Evolutionary conservation across 2,113 vertebrate genomes (phyloP).

Genomic region (Falco punctatus): DNA sequence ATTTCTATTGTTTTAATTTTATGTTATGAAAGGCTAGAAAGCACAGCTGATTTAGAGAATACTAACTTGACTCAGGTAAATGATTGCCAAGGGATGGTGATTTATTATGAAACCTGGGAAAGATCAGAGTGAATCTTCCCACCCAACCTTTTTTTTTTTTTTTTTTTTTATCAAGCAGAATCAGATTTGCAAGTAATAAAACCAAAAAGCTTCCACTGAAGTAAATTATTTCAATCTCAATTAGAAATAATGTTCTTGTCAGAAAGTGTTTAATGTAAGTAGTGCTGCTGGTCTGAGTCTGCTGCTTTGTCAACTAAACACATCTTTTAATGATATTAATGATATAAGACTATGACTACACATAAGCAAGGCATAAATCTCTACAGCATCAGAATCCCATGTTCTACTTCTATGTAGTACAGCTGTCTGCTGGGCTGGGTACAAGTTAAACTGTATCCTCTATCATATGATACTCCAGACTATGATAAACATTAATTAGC

Average conservation of each 20-base stretch:
- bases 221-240: conserved; percentile 25
- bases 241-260: conserved; percentile 7
- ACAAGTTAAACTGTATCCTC: background rate
- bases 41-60: background rate
- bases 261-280: background rate
- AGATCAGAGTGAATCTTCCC: background rate
- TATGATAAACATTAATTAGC: background rate
- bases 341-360: background rate
- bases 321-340: background rate
- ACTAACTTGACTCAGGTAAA: conserved; percentile 26
- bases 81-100: background rate
- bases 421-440: background rate
- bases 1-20: conserved; percentile 54
- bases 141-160: background rate
- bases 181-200: background rate
- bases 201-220: background rate
- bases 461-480: background rate
- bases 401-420: background rate
- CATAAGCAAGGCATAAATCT: background rate
- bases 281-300: background rate
- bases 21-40: conserved; percentile 28
- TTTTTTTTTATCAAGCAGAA: background rate
- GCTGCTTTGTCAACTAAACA: background rate
- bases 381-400: background rate
- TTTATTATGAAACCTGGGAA: conserved; percentile 9